phyloP scores from a whole-genome alignment of 2,113 vertebrate genomes.

The Todiramphus chloris region DNA sequence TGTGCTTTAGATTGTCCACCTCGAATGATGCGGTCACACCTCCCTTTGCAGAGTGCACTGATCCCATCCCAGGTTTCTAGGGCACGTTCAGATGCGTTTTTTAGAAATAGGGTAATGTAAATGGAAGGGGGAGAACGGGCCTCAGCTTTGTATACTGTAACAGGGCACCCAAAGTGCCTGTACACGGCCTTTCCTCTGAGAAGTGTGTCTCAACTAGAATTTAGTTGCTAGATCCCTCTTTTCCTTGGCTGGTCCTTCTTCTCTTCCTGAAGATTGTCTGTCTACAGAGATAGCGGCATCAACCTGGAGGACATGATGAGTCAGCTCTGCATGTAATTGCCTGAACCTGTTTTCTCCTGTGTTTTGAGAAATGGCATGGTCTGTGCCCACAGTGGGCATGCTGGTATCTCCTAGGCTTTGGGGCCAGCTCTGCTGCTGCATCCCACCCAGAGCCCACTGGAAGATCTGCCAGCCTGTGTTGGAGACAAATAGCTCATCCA shows the following conservation, averaged over 20 bases:
- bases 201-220: not conserved
- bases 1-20: accelerated
- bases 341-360: accelerated
- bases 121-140: not conserved
- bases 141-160: not conserved
- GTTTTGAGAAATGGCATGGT: not conserved
- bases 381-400: not conserved
- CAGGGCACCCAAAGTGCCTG: not conserved
- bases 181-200: not conserved
- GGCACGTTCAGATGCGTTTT: not conserved
- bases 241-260: not conserved
- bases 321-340: not conserved
- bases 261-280: not conserved
- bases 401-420: not conserved
- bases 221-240: not conserved
- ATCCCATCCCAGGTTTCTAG: not conserved
- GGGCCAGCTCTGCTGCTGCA: not conserved
- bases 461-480: not conserved
- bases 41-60: not conserved
- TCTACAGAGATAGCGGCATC: not conserved
- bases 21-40: not conserved
- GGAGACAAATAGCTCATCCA: not conserved
- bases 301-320: accelerated
- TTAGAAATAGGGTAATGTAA: not conserved
- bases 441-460: not conserved